Evolutionary conservation across 2,113 vertebrate genomes (phyloP), one percentile per base, ranked within the genome.

Genomic region (Phylloscopus whistleri): DNA sequence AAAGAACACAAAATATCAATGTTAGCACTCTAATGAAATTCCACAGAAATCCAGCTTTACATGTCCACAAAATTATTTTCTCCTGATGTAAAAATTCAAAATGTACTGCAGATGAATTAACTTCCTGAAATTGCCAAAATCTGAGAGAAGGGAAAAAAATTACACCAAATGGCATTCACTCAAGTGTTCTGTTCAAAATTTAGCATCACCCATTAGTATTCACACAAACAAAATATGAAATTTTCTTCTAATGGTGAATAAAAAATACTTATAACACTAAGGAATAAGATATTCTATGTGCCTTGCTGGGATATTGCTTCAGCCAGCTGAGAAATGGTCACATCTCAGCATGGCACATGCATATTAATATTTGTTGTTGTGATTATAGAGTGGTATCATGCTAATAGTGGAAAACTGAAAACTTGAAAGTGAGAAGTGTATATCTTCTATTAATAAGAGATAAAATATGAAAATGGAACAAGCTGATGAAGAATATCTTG

Each of bases 281-380:
- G 24, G 13, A 94, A 63, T 78, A 78, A 88, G 20, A 88, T 91
- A 73, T 30, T 89, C 39, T 69, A 7, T 49, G 41, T 86, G 49
- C 13, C 84, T 88, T 96, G 92, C 68, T 95, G 81, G 30, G 68
- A 92, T 92, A 92, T 69, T 92, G 11, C 64, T 88, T 83, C 60
- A 88, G 31, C 79, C 68, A 91, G 35, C 77, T 78, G 81, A 95
- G 70, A 95, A 94, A 93, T 74, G 55, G 60, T 44, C 64, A 73
- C 67, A 81, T 93, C 88, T 22, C 88, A 96, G 88, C 48, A 1
- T 81, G 92, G 39, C 11, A 69, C 20, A 62, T 26, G 33, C 63
- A 81, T 72, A 88, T 69, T 68, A 75, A 18, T 80, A 87, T 89
- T 92, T 81, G 39, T 73, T 76, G 30, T 75, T 89, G 51, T 92